phyloP scores from a whole-genome alignment of 2,113 vertebrate genomes.

The Notarius lentiginosus region DNA sequence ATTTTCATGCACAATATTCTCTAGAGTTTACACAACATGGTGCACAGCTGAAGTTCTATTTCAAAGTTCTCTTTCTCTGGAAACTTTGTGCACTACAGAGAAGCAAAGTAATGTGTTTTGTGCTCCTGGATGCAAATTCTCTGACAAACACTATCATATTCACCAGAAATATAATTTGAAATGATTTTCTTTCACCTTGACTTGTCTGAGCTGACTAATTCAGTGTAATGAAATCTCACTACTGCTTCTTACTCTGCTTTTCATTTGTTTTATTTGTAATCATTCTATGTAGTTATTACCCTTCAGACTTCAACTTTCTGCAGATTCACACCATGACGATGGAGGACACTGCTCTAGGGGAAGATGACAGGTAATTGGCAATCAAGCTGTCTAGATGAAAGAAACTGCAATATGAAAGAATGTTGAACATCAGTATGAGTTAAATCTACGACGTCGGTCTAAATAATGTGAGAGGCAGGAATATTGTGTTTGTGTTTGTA shows the following conservation, averaged over 20 bases:
- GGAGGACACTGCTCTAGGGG: constrained; percentile 28
- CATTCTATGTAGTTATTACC: background rate
- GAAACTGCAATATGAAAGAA: constrained; percentile 21
- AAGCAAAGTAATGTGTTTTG: constrained; percentile 10
- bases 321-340: background rate
- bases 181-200: constrained; percentile 24
- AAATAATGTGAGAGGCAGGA: background rate
- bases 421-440: constrained; percentile 9
- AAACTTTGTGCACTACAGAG: background rate
- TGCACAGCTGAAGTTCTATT: background rate
- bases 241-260: background rate
- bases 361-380: constrained; percentile 39
- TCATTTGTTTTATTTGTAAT: constrained; percentile 23
- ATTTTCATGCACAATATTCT: background rate
- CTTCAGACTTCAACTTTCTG: background rate
- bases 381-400: constrained; percentile 38
- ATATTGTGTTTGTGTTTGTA: background rate
- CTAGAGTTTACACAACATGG: background rate
- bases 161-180: background rate
- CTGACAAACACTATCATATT: constrained; percentile 6
- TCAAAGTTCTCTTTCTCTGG: background rate
- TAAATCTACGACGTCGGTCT: constrained; percentile 10
- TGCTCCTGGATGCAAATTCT: background rate
- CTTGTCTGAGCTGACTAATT: constrained; percentile 11
- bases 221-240: background rate